Evolutionary conservation across 2,113 vertebrate genomes (phyloP).

Genomic region (Dasyprocta punctata): DNA sequence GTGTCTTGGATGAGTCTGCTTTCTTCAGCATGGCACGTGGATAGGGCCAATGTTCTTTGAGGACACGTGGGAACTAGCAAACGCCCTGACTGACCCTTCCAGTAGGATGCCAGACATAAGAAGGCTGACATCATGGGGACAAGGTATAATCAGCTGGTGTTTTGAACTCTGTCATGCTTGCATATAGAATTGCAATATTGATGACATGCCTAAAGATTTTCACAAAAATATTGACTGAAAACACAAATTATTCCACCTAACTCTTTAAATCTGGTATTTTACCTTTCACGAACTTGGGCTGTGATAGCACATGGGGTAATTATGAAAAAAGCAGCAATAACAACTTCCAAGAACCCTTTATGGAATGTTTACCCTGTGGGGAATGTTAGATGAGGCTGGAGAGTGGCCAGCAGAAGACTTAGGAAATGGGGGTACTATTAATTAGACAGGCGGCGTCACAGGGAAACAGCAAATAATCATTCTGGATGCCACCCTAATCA

Average conservation of each 20-base stretch:
- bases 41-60: neutral
- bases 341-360: neutral
- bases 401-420: neutral
- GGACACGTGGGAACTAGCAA: neutral
- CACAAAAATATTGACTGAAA: neutral
- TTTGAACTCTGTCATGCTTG: neutral
- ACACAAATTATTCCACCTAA: neutral
- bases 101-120: neutral
- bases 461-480: constrained; percentile 42
- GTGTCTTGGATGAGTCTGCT: neutral
- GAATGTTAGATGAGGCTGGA: neutral
- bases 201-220: neutral
- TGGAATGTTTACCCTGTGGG: neutral
- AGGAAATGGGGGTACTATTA: constrained; percentile 47
- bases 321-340: constrained; percentile 16
- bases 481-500: constrained; percentile 36
- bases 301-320: neutral
- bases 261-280: constrained; percentile 20
- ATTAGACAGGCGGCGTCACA: constrained; percentile 42
- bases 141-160: neutral
- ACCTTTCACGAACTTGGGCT: neutral
- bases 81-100: neutral
- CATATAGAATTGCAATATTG: neutral
- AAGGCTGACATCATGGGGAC: neutral
- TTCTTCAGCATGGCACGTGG: neutral